Percentiles rank a stretch among this genome's conserved stretches.
These are phyloP conservation scores for Hormiphora californensis DNA, from an alignment of 37 sponge, comb jelly and placozoan genomes.

Conservation along the genomic window DNA sequence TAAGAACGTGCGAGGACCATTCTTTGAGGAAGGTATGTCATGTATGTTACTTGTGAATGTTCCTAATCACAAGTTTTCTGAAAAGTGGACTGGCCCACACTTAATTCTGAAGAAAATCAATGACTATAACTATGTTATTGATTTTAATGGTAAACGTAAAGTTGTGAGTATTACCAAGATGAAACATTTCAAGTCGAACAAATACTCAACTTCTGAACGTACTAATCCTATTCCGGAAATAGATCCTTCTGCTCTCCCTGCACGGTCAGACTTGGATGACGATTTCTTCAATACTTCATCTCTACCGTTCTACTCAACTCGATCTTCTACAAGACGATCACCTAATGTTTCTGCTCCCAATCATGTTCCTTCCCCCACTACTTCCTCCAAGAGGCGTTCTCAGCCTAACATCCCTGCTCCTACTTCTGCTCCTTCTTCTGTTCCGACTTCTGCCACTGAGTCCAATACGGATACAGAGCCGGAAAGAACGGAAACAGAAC, in stretches of 20 bases:
- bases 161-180: constrained; percentile 5
- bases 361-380: too few species aligned
- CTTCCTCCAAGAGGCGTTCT: too few species aligned
- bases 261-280: background rate
- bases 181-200: constrained; percentile 16
- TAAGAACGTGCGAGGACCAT: background rate
- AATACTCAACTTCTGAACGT: constrained; percentile 31
- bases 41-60: constrained; percentile 9
- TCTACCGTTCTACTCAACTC: too few species aligned
- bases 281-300: background rate
- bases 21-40: background rate
- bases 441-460: too few species aligned
- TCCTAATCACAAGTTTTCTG: constrained; percentile 11
- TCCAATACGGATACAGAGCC: too few species aligned
- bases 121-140: constrained; percentile 10
- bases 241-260: background rate
- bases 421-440: too few species aligned
- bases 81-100: constrained; percentile 22
- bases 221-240: background rate
- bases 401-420: too few species aligned
- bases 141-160: background rate
- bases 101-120: background rate
- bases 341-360: too few species aligned
- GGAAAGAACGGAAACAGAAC: too few species aligned
- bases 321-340: too few species aligned